Conservation (phyloP, 2,888 invertebrate species). For the Xestoiulus laeticollis region DNA sequence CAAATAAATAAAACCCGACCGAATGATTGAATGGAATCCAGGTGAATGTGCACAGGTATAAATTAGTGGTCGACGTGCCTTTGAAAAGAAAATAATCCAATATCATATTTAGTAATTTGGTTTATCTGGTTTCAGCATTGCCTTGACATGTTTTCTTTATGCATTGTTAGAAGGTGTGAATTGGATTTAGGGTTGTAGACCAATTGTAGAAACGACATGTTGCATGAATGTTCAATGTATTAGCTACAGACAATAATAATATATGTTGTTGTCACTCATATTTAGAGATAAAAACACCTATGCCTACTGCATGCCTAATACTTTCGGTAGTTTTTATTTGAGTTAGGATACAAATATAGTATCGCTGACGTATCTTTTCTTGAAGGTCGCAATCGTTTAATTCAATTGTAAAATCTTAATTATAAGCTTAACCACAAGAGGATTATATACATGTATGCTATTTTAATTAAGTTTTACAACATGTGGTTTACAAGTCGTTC, state of each 20-base stretch:
- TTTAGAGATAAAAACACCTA: not conserved
- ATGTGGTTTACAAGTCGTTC: not conserved
- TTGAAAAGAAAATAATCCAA: conserved; percentile 25
- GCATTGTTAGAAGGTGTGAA: conserved; percentile 40
- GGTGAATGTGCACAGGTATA: conserved; percentile 23
- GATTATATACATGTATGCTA: not conserved
- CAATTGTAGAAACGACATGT: conserved; percentile 13
- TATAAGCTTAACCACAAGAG: not conserved
- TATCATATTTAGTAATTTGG: conserved; percentile 31
- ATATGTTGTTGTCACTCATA: conserved; percentile 31
- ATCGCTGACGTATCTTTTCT: not conserved
- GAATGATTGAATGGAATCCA: conserved; percentile 39
- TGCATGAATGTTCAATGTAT: not conserved
- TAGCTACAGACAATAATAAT: conserved; percentile 35
- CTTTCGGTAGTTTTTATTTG: not conserved
- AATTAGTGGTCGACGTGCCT: conserved; percentile 39
- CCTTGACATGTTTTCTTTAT: conserved; percentile 41
- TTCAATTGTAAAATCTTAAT: conserved; percentile 19
- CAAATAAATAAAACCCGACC: conserved; percentile 9
- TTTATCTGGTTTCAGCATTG: conserved; percentile 39
- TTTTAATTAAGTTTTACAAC: not conserved
- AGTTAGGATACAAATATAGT: not conserved
- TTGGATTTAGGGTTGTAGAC: conserved; percentile 39
- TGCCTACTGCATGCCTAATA: not conserved
- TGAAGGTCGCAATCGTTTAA: not conserved